phyloP scores from a whole-genome alignment of 2,888 invertebrate genomes.

The Exocentrus adspersus region DNA sequence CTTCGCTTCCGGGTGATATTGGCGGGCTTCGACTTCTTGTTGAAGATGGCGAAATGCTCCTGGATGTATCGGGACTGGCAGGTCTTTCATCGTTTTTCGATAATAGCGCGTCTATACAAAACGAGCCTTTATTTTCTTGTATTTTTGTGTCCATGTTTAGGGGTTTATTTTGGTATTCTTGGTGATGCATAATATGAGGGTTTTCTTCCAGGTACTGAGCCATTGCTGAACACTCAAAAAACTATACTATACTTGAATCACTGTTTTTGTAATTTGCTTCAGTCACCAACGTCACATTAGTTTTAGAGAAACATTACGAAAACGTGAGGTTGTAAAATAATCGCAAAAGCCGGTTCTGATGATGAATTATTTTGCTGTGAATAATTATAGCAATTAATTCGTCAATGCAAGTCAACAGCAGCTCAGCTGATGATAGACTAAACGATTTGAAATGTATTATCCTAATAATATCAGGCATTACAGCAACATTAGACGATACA shows the following conservation, averaged over 20 bases:
- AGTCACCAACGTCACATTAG: slow-evolving; percentile 4
- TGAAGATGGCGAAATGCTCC: slow-evolving; percentile 60
- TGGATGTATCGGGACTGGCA: slow-evolving; percentile 55
- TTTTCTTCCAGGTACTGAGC: slow-evolving; percentile 55
- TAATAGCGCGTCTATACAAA: slow-evolving; percentile 89
- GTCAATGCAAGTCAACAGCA: slow-evolving; percentile 45
- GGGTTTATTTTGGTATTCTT: slow-evolving; percentile 48
- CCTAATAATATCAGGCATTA: slow-evolving; percentile 65
- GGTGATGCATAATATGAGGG: slow-evolving; percentile 48
- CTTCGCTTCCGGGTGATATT: slow-evolving; percentile 87
- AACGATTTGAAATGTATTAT: slow-evolving; percentile 65
- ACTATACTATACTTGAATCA: slow-evolving; percentile 10
- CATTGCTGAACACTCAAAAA: slow-evolving; percentile 41
- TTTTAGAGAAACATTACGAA: neutral
- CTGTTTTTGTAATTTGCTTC: neutral
- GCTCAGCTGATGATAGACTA: slow-evolving; percentile 61
- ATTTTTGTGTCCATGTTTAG: slow-evolving; percentile 61
- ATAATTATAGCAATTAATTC: slow-evolving; percentile 13
- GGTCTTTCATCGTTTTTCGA: slow-evolving; percentile 65
- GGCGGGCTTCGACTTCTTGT: slow-evolving; percentile 82
- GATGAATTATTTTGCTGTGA: neutral
- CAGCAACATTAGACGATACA: slow-evolving; percentile 65
- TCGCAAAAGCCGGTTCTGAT: neutral
- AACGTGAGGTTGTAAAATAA: no score
- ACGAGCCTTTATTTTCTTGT: slow-evolving; percentile 71